Conservation (phyloP, 1,140 invertebrate species). For the Chymomyza costata region DNA sequence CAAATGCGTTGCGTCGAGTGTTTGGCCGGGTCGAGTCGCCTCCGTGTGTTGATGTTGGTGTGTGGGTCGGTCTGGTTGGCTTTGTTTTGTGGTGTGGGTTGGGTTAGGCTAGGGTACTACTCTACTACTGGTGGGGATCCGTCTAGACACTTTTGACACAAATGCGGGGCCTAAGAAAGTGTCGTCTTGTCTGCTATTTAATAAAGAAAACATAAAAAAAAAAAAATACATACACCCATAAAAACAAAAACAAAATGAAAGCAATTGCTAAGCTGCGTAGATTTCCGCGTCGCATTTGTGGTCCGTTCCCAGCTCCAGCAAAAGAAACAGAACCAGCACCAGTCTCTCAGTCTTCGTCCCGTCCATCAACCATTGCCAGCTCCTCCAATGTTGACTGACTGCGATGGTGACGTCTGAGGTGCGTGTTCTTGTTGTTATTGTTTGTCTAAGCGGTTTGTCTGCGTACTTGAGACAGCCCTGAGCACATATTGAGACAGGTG, state of each 20-base stretch:
- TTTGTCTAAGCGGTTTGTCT: constrained; percentile 30
- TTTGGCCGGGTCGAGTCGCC: constrained; percentile 10
- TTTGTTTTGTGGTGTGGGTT: too few species aligned
- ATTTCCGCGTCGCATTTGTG: constrained; percentile 47
- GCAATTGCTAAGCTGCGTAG: constrained; percentile 68
- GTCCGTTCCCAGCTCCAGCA: constrained; percentile 12
- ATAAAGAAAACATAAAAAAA: constrained; percentile 31
- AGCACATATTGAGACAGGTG: constrained; percentile 70
- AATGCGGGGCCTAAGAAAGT: constrained; percentile 58
- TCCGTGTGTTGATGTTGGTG: not conserved
- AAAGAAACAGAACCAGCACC: too few species aligned
- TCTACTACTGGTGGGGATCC: constrained; percentile 26
- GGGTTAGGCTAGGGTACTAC: too few species aligned
- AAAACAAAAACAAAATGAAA: constrained; percentile 41
- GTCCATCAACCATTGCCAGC: too few species aligned
- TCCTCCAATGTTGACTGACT: too few species aligned
- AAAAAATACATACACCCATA: constrained; percentile 16
- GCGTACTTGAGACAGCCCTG: constrained; percentile 64
- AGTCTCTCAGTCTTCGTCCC: too few species aligned
- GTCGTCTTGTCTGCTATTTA: constrained; percentile 51
- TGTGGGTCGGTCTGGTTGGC: too few species aligned
- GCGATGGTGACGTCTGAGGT: constrained; percentile 28
- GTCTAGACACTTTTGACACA: constrained; percentile 72
- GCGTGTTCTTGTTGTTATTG: constrained; percentile 62
- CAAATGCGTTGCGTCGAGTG: constrained; percentile 49